Evolutionary conservation across 2,113 vertebrate species (phyloP), one percentile per base, ranked within the genome.

Genomic region (Calyptomena viridis): DNA sequence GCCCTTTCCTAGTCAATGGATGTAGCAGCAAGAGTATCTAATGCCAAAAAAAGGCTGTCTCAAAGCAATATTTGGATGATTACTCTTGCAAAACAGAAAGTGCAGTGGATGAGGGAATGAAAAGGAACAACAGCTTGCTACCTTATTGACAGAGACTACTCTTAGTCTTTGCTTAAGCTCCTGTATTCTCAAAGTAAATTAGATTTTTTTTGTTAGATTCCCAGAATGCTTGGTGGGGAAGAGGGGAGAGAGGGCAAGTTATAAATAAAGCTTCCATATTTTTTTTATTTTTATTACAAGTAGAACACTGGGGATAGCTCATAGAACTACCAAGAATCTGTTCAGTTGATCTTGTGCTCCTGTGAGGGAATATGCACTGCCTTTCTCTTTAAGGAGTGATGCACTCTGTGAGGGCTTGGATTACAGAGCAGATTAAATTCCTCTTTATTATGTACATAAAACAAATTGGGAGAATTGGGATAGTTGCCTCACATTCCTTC

Each of bases 381-480:
- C 79, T 87, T 84, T 81, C 69, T 75, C 87, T 94, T 87, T 85
- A 87, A 91, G 58, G 52, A 84, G 20, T 25, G 12, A 90, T 39
- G 49, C 28, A 66, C 35, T 80, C 78, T 46, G 12, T 33, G n/a
- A 69, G 46, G 85, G 37, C 28, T 90, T 90, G 49, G 58, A 85
- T 95, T 91, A 90, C 82, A 76, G 4, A 81, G 55, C 28, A 59
- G 87, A 94, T 87, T 76, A 72, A 86, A 88, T 92, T 94, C 42
- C 59, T 83, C 71, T 90, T 90, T 72, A 92, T 83, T 42, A 94
- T 33, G 71, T 46, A 76, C 58, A 80, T 44, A 9, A 9, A 90
- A 85, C 2, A 12, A 91, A 94, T 33, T 2, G 4, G n/a, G 50
- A 46, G 55, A 94, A 80, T 30, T 60, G 16, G 62, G 74, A 76